These are phyloP conservation scores for Drosophila sulfurigaster DNA, from an alignment of 1,140 invertebrate species.

Conservation along the genomic window DNA sequence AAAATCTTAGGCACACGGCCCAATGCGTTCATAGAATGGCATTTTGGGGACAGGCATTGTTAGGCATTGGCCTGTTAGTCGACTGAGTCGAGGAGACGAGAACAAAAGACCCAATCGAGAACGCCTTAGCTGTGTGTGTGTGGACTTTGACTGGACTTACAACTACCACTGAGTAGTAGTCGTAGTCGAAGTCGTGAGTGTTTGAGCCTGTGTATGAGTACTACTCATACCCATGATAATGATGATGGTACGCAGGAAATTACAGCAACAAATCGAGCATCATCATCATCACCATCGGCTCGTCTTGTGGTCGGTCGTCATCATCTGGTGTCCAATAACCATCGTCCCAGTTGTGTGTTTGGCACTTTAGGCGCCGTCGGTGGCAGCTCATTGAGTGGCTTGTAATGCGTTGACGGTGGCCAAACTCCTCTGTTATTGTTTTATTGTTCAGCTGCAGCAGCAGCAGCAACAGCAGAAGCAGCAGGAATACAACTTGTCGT, in stretches of 20 bases:
- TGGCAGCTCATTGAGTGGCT: slow-evolving; percentile 80
- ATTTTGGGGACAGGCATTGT: slow-evolving; percentile 73
- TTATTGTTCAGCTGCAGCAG: slow-evolving; percentile 63
- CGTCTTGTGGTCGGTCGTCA: slow-evolving; percentile 40
- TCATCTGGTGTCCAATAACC: slow-evolving; percentile 12
- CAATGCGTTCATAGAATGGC: slow-evolving; percentile 77
- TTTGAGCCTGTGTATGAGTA: slow-evolving; percentile 21
- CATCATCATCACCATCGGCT: slow-evolving; percentile 45
- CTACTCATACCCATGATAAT: background rate
- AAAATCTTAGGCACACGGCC: slow-evolving; percentile 79
- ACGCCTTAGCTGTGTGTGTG: slow-evolving; percentile 13
- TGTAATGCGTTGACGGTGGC: slow-evolving; percentile 74
- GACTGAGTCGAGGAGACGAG: slow-evolving; percentile 40
- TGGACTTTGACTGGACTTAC: slow-evolving; percentile 19
- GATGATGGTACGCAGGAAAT: slow-evolving; percentile 62
- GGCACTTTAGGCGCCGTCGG: slow-evolving; percentile 78
- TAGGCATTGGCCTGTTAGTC: slow-evolving; percentile 64
- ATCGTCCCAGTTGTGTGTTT: slow-evolving; percentile 49
- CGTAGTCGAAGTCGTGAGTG: background rate
- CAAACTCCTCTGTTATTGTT: slow-evolving; percentile 67
- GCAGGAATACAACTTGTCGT: background rate
- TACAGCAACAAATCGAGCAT: slow-evolving; percentile 63
- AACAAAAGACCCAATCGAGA: slow-evolving; percentile 67
- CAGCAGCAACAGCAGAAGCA: slow-evolving; percentile 4
- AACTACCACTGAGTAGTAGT: too few species aligned